Percentiles rank a stretch among this genome's conserved stretches.
Conservation (phyloP, 2,113 vertebrate genomes). For the Oncorhynchus gorbuscha region DNA sequence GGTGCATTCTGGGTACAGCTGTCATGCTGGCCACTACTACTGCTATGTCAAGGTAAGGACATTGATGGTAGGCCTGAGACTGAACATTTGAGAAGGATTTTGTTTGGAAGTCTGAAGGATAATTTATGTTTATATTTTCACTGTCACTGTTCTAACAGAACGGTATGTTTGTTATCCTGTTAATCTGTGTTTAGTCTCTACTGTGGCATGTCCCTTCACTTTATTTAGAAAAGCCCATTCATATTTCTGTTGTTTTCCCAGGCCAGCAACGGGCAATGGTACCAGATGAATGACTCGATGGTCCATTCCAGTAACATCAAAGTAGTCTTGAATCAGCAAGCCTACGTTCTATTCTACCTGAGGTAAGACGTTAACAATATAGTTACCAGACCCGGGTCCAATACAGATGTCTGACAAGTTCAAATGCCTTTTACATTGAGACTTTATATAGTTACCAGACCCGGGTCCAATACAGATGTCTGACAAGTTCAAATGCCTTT, state of each 20-base stretch:
- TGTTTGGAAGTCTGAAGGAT: background rate
- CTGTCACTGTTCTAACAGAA: background rate
- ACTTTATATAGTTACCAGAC: too few species aligned
- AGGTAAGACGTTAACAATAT: slow-evolving; percentile 68
- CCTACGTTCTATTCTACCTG: slow-evolving; percentile 94
- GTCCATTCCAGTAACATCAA: slow-evolving; percentile 92
- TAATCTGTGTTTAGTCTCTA: background rate
- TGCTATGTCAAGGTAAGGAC: slow-evolving; percentile 90
- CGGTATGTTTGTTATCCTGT: background rate
- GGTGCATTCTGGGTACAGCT: slow-evolving; percentile 94
- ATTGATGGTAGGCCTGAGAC: background rate
- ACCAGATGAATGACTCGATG: slow-evolving; percentile 94
- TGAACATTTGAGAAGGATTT: background rate
- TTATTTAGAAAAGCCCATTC: background rate
- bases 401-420: too few species aligned
- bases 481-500: too few species aligned
- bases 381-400: background rate
- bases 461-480: too few species aligned
- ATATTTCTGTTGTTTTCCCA: slow-evolving; percentile 44
- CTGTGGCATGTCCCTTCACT: background rate
- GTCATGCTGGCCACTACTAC: slow-evolving; percentile 94
- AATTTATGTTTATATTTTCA: background rate
- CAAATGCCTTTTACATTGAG: background rate
- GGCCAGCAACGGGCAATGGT: slow-evolving; percentile 97
- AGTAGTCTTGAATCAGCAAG: slow-evolving; percentile 95